Percentiles rank a stretch among this genome's conserved stretches.
Evolutionary conservation across 2,797 vertebrate genomes (phyloP).

Genomic region (Rhyacichthys aspro): DNA sequence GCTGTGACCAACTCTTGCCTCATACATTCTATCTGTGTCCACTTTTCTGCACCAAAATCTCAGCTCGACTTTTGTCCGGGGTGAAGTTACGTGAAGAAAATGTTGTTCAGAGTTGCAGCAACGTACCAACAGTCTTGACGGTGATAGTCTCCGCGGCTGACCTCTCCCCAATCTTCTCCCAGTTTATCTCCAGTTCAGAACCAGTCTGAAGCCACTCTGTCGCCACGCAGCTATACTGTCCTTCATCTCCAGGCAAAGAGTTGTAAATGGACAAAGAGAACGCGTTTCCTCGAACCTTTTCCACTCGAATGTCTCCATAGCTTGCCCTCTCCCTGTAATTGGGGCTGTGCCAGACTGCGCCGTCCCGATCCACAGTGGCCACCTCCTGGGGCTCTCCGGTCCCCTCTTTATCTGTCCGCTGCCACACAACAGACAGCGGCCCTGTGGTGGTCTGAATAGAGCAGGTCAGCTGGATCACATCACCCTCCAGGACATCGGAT

Average conservation of each 20-base stretch:
- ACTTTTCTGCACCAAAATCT: conserved; percentile 7
- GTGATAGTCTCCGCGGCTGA: conserved; percentile 79
- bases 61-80: neutral
- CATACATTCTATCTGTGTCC: neutral
- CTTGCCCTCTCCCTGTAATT: conserved; percentile 63
- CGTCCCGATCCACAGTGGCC: conserved; percentile 86
- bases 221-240: conserved; percentile 81
- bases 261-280: conserved; percentile 84
- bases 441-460: conserved; percentile 79
- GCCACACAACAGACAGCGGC: conserved; percentile 88
- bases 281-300: conserved; percentile 69
- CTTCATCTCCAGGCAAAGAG: conserved; percentile 72
- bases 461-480: conserved; percentile 88
- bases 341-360: conserved; percentile 72
- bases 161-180: conserved; percentile 91
- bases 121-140: conserved; percentile 90
- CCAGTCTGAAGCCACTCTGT: conserved; percentile 79
- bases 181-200: conserved; percentile 80
- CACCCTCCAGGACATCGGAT: conserved; percentile 89
- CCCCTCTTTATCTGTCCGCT: conserved; percentile 84
- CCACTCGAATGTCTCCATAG: conserved; percentile 71
- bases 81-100: neutral
- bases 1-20: neutral
- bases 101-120: conserved; percentile 6
- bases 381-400: conserved; percentile 81